Evolutionary conservation across 2,888 invertebrate species (phyloP).

Genomic region (Lysandra coridon): DNA sequence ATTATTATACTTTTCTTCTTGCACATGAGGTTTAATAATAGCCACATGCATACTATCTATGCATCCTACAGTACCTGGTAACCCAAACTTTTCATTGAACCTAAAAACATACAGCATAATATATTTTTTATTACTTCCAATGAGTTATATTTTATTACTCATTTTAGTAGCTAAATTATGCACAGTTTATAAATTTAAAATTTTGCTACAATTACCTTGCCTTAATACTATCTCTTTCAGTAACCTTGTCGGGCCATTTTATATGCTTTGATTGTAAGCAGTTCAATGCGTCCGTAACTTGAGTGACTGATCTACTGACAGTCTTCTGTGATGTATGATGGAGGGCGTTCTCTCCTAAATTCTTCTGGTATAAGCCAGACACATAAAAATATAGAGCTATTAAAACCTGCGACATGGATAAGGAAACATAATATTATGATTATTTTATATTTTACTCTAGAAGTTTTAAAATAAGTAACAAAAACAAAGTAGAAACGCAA

Average conservation of each 20-base stretch:
- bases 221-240: neutral
- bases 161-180: neutral
- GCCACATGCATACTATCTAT: neutral
- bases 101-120: neutral
- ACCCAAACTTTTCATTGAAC: neutral
- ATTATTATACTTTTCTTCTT: conserved; percentile 27
- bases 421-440: neutral
- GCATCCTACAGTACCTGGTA: neutral
- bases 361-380: neutral
- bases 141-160: too few relatives aligned
- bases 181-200: neutral
- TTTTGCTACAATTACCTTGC: neutral
- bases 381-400: conserved; percentile 5
- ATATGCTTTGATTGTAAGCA: neutral
- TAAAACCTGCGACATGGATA: neutral
- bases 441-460: too few relatives aligned
- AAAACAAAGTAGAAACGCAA: neutral
- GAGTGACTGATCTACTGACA: neutral
- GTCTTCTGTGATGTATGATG: neutral
- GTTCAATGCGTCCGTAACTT: neutral
- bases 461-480: neutral
- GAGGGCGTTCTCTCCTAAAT: neutral
- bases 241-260: neutral
- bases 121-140: neutral
- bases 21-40: neutral